Base-by-base conservation (phyloP, 2,797 vertebrate species). In the Malacoraja senta region DNA sequence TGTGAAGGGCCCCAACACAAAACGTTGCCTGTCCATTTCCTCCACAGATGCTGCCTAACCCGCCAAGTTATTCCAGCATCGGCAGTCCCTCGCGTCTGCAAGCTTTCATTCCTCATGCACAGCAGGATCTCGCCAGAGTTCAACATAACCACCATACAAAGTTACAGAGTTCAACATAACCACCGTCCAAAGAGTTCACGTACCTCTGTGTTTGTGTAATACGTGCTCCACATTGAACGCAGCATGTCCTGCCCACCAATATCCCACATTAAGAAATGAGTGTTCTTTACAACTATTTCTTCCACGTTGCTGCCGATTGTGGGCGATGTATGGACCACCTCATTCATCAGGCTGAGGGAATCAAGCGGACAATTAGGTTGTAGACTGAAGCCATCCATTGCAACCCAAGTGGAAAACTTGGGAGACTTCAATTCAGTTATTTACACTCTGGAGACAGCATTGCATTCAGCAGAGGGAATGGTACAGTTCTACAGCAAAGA, bases 231-330 rank as follows among this genome's bases (percentile, higher is more conserved):
- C 93, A 95, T 96, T 63, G 97, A 96, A 84, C 97, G 94, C 26
- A 98, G 96, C 38, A 95, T 96, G 90, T 98, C 97, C 95, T 98
- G 98, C 0, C 97, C 98, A 0, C 97, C 97, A 0, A 98, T 97
- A 92, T 98, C 98, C 98, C 98, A 98, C 94, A 98, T 95, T 38
- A 98, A 95, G 95, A 98, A 98, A 94, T 96, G 96, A 0, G 97
- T 98, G 93, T 97, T 98, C 15, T 94, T 95, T 6, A 98, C 94
- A 0, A 95, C 94, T 74, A 98, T 96, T 95, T 98, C 96, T 94
- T 98, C 98, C 1, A 98, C 97, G 1, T 98, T 98, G 95, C 98
- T 98, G 93, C 98, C 96, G 0, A 98, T 97, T 92, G 97, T 98
- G 53, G 98, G 97, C 0, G 97, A 96, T 0, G 97, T 98, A 93